These are phyloP conservation scores for Thripadectes ignobilis DNA, from an alignment of 2,797 vertebrate genomes.

Conservation along the genomic window DNA sequence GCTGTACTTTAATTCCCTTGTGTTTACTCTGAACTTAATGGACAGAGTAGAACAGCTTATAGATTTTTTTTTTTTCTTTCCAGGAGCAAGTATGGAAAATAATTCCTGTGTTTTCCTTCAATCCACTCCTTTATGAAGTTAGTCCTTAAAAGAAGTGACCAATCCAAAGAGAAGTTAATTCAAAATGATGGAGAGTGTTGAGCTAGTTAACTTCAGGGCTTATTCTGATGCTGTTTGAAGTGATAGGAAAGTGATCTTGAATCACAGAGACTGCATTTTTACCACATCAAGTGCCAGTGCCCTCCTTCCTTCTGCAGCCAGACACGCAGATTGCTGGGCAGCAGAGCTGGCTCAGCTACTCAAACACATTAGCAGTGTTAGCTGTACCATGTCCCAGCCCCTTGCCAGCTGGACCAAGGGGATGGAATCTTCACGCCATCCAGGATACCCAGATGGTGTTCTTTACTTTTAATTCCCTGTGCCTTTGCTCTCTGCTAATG, in stretches of 20 bases:
- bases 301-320: neutral
- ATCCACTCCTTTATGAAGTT: neutral
- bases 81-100: neutral
- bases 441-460: slow-evolving; percentile 16
- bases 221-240: neutral
- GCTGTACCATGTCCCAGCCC: neutral
- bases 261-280: neutral
- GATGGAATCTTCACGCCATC: neutral
- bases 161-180: slow-evolving; percentile 5
- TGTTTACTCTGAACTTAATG: neutral
- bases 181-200: neutral
- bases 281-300: neutral
- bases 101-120: neutral
- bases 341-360: neutral
- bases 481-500: neutral
- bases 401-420: neutral
- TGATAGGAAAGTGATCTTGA: neutral
- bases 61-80: neutral
- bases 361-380: neutral
- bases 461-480: neutral
- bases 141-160: neutral
- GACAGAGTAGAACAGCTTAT: neutral
- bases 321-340: neutral
- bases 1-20: neutral
- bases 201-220: slow-evolving; percentile 21